Conservation (phyloP, 1,140 invertebrate genomes). For the Leptinotarsa texana region DNA sequence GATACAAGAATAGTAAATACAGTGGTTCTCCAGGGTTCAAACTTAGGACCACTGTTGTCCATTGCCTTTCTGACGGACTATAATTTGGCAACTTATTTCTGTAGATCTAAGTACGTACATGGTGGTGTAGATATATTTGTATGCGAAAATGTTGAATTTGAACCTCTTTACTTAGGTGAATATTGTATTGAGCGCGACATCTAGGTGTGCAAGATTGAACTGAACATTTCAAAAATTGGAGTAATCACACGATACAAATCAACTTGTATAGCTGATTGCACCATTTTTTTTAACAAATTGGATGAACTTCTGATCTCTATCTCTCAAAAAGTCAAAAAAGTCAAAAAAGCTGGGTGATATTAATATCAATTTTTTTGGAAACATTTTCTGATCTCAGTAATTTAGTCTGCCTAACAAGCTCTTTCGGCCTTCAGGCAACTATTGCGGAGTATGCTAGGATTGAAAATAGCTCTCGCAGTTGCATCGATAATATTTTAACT, state of each 20-base stretch:
- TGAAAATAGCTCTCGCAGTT: background rate
- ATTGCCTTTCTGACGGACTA: no score
- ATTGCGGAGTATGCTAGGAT: background rate
- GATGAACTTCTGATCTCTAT: background rate
- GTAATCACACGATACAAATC: background rate
- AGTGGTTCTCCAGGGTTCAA: no score
- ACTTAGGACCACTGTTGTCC: no score
- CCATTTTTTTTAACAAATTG: background rate
- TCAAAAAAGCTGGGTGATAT: background rate
- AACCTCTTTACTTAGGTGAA: background rate
- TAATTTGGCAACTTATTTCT: no score
- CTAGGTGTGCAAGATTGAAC: background rate
- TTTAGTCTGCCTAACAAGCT: background rate
- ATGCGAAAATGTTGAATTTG: background rate
- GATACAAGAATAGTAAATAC: no score
- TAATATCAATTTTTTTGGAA: background rate
- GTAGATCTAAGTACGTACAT: background rate
- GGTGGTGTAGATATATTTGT: background rate
- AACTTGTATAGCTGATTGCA: constrained; percentile 3
- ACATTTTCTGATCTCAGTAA: background rate
- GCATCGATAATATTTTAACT: background rate
- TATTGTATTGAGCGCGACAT: constrained; percentile 5
- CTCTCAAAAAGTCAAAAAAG: background rate
- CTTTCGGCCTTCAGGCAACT: background rate
- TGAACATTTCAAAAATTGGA: background rate